Base-by-base conservation (phyloP, 2,113 vertebrate genomes). In the Misgurnus mizolepis region DNA sequence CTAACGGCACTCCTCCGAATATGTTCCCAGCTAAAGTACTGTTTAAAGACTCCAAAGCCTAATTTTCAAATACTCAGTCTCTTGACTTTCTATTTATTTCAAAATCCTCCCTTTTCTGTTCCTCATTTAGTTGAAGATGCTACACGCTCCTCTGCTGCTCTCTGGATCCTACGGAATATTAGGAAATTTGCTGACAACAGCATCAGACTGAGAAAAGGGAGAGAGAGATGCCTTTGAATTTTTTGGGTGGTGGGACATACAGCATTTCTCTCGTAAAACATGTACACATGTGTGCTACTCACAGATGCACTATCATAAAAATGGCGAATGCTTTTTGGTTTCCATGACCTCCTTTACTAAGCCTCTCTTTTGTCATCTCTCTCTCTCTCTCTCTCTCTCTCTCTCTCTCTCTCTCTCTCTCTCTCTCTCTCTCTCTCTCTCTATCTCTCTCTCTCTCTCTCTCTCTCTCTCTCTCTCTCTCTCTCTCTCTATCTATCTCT, bases 11-110 rank as follows among this genome's bases (percentile, higher is more conserved):
- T 53, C 65, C 43, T 67, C 58, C 15, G 45, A 22, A 72, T 66
- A 34, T 72, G 76, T 61, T 45, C 77, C 67, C 53, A 11, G 47
- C 39, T 56, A 64, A 64, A 76, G 7, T 56, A 65, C 41, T 55
- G 56, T 14, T 81, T 70, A 67, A 61, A 41, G 71, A 74, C 56
- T 75, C 12, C 56, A 47, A 34, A 34, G 27, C 43, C 56, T 4
- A 47, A 47, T 40, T 5, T 14, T 62, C 9, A 73, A 43, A 22
- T 34, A 34, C 71, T 10, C 14, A 6, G 7, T 85, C 84, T 80
- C 82, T 74, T 66, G 60, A 81, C 74, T 85, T 81, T 82, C 82
- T 76, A 83, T 78, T 62, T 80, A 64, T 66, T 49, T 27, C 34
- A 64, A 8, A 2, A 12, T 50, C 76, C 80, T 76, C 82, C 41